These are phyloP conservation scores for Cyclophora albipunctata DNA, from an alignment of 2,888 invertebrate genomes.

Conservation along the genomic window DNA sequence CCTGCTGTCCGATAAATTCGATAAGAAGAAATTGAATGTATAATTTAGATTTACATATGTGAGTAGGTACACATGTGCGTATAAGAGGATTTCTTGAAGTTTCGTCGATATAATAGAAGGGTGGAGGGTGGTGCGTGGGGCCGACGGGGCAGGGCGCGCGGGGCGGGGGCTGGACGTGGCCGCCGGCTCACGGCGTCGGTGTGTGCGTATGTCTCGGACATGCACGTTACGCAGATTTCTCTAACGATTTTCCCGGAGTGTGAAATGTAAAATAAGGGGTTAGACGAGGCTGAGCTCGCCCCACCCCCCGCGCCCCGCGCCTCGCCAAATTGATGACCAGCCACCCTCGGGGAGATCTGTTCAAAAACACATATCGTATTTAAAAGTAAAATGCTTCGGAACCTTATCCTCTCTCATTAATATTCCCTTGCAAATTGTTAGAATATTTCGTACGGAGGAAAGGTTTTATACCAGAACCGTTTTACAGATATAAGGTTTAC, in stretches of 20 bases:
- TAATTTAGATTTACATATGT: slow-evolving; percentile 59
- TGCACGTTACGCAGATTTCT: slow-evolving; percentile 74
- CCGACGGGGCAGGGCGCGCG: slow-evolving; percentile 34
- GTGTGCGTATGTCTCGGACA: slow-evolving; percentile 71
- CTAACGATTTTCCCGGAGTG: slow-evolving; percentile 76
- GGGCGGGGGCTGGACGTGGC: slow-evolving; percentile 45
- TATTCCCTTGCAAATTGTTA: slow-evolving; percentile 52
- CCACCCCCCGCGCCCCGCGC: slow-evolving; percentile 34
- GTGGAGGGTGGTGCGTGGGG: slow-evolving; percentile 23
- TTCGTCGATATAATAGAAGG: slow-evolving; percentile 64
- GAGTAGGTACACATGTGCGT: slow-evolving; percentile 50
- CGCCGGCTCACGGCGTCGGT: slow-evolving; percentile 28
- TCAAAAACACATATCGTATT: slow-evolving; percentile 71
- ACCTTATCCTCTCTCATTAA: slow-evolving; percentile 62
- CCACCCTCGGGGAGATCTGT: slow-evolving; percentile 66
- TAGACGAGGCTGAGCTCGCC: slow-evolving; percentile 60
- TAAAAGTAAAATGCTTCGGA: slow-evolving; percentile 63
- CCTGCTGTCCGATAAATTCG: slow-evolving; percentile 22
- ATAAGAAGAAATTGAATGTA: slow-evolving; percentile 42
- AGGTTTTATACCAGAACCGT: slow-evolving; percentile 16
- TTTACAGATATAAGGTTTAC: neutral
- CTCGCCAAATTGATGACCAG: slow-evolving; percentile 71
- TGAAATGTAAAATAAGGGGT: slow-evolving; percentile 77
- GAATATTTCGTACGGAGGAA: slow-evolving; percentile 32
- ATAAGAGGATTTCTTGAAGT: slow-evolving; percentile 72